phyloP scores from a whole-genome alignment of 1,140 invertebrate species.

The Mesaphorura yosii region DNA sequence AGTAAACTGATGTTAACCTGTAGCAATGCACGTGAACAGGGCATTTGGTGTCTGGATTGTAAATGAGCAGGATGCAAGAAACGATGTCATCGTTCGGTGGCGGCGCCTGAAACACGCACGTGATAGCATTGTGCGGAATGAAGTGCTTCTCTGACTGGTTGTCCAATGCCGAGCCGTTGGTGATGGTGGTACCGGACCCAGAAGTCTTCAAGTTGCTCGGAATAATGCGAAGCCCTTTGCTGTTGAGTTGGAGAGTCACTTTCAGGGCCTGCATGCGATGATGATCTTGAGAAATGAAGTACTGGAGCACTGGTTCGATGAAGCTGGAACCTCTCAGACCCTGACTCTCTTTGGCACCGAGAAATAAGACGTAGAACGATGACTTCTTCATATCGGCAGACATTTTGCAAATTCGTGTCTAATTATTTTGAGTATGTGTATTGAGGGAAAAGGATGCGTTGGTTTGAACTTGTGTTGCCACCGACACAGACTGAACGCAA shows the following conservation, averaged over 20 bases:
- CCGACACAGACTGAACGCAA: too few relatives aligned
- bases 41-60: slow-evolving; percentile 79
- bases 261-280: slow-evolving; percentile 76
- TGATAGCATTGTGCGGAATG: slow-evolving; percentile 84
- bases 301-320: slow-evolving; percentile 66
- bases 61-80: slow-evolving; percentile 74
- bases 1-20: too few relatives aligned
- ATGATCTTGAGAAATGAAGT: slow-evolving; percentile 68
- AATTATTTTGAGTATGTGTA: too few relatives aligned
- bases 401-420: too few relatives aligned
- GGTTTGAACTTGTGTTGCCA: too few relatives aligned
- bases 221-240: slow-evolving; percentile 86
- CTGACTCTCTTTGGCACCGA: slow-evolving; percentile 86
- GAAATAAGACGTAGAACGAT: slow-evolving; percentile 95
- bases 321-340: slow-evolving; percentile 70
- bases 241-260: slow-evolving; percentile 67
- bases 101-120: slow-evolving; percentile 60
- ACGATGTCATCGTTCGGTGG: slow-evolving; percentile 68
- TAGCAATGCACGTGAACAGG: slow-evolving; percentile 88
- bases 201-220: slow-evolving; percentile 46
- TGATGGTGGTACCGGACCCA: slow-evolving; percentile 8
- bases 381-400: slow-evolving; percentile 84
- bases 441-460: too few relatives aligned
- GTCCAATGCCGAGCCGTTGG: slow-evolving; percentile 32
- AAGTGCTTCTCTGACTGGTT: slow-evolving; percentile 68